Base-by-base conservation (phyloP, 2,888 invertebrate species). In the Dichetophora obliterata region DNA sequence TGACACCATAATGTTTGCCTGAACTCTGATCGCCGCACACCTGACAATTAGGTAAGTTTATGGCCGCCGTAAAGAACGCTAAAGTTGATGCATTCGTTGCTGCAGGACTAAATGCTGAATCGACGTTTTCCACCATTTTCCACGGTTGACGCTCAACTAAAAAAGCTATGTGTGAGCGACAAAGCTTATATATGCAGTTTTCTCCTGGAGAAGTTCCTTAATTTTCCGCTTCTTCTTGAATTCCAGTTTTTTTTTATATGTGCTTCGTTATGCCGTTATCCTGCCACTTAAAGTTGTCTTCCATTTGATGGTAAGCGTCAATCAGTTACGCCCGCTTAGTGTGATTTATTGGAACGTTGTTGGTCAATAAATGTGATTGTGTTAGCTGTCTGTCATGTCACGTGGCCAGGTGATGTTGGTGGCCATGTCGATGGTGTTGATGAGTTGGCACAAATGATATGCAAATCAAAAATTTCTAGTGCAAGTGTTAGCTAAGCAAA, bases 1-100 rank as follows among this genome's bases (percentile, higher is more conserved):
- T 93, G 16, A 95, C 94, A 0, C 96, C 95, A 84, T 95, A 96
- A 86, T 96, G 95, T 87, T 95, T 95, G 1, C 96, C 96, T 83
- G 93, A 95, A 27, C 94, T 94, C 84, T 94, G 92, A 89, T 95
- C 95, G 0, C 95, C 95, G 83, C 96, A 96, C 43, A 96, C 95
- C 84, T 92, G 91, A 84, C 96, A 96, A 37, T 77, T 68, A 14
- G 76, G 57, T 24, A 76, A 73, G 50, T 72, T 76, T 0, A 37
- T 65, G 19, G 65, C 69, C 5, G 66, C 22, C 24, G 61, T 24
- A 24, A 61, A 61, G 3, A 43, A 14, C 43, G 43, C 43, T 14
- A 43, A n/a, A 48, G 19, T 34, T 9, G 75, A 48, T 9, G 76
- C 75, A 50, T 76, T 73, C 52, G 71, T 24, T 57, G 78, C 48